Percentiles rank a stretch among this genome's conserved stretches.
Conservation (phyloP, 2,888 invertebrate species). For the Galeopsomyia nigrocyanea region DNA sequence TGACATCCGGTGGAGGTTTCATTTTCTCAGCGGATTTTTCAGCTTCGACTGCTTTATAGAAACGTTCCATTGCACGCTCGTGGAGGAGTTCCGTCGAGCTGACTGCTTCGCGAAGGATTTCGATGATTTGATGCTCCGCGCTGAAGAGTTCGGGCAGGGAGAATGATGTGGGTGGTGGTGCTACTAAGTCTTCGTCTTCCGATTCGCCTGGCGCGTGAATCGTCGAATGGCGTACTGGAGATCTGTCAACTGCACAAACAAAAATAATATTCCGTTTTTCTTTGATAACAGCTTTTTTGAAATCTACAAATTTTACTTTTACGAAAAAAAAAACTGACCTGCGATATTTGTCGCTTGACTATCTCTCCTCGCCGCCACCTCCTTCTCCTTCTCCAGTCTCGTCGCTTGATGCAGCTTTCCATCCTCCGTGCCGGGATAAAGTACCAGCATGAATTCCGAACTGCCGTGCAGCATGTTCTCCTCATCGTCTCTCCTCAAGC, state of each 20-base stretch:
- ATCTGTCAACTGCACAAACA: not conserved
- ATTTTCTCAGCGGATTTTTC: constrained; percentile 76
- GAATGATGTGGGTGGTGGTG: constrained; percentile 83
- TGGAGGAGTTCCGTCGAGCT: constrained; percentile 88
- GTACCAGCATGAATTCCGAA: constrained; percentile 86
- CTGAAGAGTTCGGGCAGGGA: constrained; percentile 83
- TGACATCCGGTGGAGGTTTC: constrained; percentile 51
- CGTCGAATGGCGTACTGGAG: constrained; percentile 2
- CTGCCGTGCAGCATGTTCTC: constrained; percentile 75
- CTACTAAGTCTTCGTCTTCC: constrained; percentile 57
- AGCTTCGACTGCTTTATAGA: constrained; percentile 82
- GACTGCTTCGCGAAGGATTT: constrained; percentile 78
- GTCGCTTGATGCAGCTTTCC: constrained; percentile 18
- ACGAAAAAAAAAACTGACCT: not conserved
- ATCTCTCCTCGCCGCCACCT: constrained; percentile 3
- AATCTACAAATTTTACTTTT: not conserved
- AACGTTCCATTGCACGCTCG: constrained; percentile 85
- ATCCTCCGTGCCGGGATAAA: constrained; percentile 74
- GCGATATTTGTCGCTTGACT: constrained; percentile 13
- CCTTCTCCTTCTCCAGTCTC: constrained; percentile 20
- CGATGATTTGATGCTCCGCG: constrained; percentile 72
- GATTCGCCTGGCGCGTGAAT: constrained; percentile 26
- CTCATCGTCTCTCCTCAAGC: constrained; percentile 57
- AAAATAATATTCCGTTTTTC: not conserved
- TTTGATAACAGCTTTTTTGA: not conserved